Percentiles rank a stretch among this genome's conserved stretches.
These are phyloP conservation scores for Oscheius sp. DNA, from an alignment of 2,888 invertebrate genomes.

Conservation along the genomic window DNA sequence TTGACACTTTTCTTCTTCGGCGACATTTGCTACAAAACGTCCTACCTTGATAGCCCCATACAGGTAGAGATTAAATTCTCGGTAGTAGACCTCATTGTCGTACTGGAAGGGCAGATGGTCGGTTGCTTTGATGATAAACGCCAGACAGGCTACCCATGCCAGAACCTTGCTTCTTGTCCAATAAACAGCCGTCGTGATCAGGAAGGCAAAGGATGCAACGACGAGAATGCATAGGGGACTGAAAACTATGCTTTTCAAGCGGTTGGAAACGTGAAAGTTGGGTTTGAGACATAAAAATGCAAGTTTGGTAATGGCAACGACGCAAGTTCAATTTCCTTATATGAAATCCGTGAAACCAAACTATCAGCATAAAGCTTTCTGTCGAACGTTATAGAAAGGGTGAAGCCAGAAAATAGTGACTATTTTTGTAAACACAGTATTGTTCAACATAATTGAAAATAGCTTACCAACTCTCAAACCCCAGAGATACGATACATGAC, in stretches of 20 bases:
- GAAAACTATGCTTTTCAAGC: slow-evolving; percentile 13
- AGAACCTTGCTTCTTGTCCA: slow-evolving; percentile 26
- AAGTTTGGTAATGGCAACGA: too few relatives aligned
- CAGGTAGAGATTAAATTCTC: slow-evolving; percentile 70
- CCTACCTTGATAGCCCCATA: slow-evolving; percentile 66
- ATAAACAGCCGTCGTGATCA: slow-evolving; percentile 43
- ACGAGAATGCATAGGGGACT: slow-evolving; percentile 59
- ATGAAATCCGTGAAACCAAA: too few relatives aligned
- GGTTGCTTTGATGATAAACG: slow-evolving; percentile 58
- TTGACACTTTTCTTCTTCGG: too few relatives aligned
- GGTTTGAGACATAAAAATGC: not conserved
- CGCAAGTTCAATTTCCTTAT: too few relatives aligned
- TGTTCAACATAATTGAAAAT: too few relatives aligned
- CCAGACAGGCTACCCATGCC: slow-evolving; percentile 64
- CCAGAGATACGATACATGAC: too few relatives aligned
- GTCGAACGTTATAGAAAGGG: not conserved
- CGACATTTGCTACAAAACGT: too few relatives aligned
- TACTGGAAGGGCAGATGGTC: slow-evolving; percentile 56
- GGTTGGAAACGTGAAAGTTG: too few relatives aligned
- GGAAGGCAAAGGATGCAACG: slow-evolving; percentile 39
- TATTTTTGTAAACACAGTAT: not conserved
- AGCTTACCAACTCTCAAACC: too few relatives aligned
- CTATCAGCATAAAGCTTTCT: too few relatives aligned
- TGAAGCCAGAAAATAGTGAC: slow-evolving; percentile 2
- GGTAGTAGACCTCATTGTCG: slow-evolving; percentile 60